These are phyloP conservation scores for Ciconia stormi DNA, from an alignment of 2,113 vertebrate genomes.

Conservation along the genomic window DNA sequence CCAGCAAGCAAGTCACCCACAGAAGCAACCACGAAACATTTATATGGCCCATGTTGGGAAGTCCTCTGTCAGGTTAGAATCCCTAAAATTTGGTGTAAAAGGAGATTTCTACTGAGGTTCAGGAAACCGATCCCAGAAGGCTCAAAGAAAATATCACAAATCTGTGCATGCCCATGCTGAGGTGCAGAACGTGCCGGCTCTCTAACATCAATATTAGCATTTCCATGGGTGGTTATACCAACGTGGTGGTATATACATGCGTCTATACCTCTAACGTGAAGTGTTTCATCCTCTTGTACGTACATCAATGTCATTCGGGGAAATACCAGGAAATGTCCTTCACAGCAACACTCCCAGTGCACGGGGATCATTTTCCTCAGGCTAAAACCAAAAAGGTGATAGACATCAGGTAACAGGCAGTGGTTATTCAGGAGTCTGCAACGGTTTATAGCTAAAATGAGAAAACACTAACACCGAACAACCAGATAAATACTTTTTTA, in stretches of 20 bases:
- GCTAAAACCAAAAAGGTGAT: neutral
- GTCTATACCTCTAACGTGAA: neutral
- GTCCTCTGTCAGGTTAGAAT: neutral
- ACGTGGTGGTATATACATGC: rapidly evolving
- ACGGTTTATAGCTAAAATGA: neutral
- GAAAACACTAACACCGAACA: neutral
- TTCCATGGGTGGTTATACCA: neutral
- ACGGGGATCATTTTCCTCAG: neutral
- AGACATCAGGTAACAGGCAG: neutral
- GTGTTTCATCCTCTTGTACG: neutral
- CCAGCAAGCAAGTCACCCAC: neutral
- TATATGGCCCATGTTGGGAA: neutral
- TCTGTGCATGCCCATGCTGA: rapidly evolving
- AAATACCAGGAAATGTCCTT: neutral
- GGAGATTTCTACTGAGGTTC: neutral
- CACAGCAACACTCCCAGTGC: neutral
- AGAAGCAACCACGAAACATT: neutral
- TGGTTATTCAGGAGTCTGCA: neutral
- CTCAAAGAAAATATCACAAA: neutral
- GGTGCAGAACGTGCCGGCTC: neutral
- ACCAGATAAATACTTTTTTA: neutral
- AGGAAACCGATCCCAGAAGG: neutral
- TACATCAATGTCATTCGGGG: neutral
- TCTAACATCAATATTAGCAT: neutral
- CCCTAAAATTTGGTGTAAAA: neutral